A percentile compares a stretch with the other conserved stretches of the same genome.
Conservation (phyloP, 2,113 vertebrate genomes). For the Semnornis frantzii region DNA sequence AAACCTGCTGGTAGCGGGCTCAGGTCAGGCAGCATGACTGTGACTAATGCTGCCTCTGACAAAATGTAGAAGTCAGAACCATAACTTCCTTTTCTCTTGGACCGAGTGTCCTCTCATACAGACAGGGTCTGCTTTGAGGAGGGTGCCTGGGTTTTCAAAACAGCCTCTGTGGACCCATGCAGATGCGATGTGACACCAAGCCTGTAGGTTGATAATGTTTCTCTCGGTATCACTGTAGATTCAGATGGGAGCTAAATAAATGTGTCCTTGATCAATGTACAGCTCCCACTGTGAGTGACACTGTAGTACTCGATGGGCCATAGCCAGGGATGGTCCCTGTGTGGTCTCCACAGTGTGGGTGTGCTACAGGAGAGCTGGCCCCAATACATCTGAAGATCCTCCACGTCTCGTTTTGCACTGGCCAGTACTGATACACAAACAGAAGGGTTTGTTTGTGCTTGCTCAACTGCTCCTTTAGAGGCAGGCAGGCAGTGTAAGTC, state of each 20-base stretch:
- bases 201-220: neutral
- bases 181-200: neutral
- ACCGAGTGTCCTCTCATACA: neutral
- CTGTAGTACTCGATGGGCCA: neutral
- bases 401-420: neutral
- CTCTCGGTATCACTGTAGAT: neutral
- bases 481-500: neutral
- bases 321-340: neutral
- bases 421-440: neutral
- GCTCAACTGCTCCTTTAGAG: neutral
- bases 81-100: neutral
- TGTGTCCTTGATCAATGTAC: neutral
- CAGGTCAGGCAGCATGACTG: neutral
- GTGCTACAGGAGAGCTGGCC: neutral
- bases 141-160: neutral
- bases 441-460: neutral
- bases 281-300: neutral
- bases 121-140: neutral
- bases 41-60: neutral
- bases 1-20: neutral
- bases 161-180: neutral
- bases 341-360: rapidly evolving
- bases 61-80: neutral
- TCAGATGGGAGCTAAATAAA: neutral
- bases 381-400: neutral